These are phyloP conservation scores for Gallinago stenura DNA, from an alignment of 2,797 vertebrate species.

Conservation along the genomic window DNA sequence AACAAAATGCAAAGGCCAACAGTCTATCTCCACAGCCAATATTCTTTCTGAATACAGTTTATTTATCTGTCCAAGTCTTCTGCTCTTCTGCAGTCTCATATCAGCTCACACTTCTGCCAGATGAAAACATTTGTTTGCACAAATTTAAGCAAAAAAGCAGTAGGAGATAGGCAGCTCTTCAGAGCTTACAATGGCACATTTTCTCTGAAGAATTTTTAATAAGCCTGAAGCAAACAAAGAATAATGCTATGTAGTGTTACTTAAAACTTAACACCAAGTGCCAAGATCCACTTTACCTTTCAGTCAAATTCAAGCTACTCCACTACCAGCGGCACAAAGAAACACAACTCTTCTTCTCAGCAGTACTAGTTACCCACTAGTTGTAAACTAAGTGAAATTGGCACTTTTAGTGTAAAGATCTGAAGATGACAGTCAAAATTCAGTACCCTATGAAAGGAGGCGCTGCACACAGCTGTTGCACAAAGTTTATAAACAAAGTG, in stretches of 20 bases:
- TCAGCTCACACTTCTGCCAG: not conserved
- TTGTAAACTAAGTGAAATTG: fast-evolving
- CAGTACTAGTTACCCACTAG: not conserved
- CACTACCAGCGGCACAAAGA: not conserved
- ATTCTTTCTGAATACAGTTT: not conserved
- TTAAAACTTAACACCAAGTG: not conserved
- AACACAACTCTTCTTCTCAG: not conserved
- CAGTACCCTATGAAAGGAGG: not conserved
- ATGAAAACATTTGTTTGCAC: not conserved
- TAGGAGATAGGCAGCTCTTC: not conserved
- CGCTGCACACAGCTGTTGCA: not conserved
- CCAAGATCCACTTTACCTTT: not conserved
- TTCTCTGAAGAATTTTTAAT: not conserved
- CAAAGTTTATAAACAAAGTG: not conserved
- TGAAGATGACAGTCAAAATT: not conserved
- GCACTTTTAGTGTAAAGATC: not conserved
- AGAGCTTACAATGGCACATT: fast-evolving
- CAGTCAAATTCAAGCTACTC: not conserved
- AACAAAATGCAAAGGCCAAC: not conserved
- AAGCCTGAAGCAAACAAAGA: not conserved
- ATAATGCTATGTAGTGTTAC: not conserved
- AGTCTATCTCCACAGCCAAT: not conserved
- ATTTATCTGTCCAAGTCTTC: fast-evolving
- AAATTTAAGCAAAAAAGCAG: not conserved
- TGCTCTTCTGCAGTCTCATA: not conserved